Base-by-base conservation (phyloP, 2,888 invertebrate genomes). In the Drosophila crucigera region DNA sequence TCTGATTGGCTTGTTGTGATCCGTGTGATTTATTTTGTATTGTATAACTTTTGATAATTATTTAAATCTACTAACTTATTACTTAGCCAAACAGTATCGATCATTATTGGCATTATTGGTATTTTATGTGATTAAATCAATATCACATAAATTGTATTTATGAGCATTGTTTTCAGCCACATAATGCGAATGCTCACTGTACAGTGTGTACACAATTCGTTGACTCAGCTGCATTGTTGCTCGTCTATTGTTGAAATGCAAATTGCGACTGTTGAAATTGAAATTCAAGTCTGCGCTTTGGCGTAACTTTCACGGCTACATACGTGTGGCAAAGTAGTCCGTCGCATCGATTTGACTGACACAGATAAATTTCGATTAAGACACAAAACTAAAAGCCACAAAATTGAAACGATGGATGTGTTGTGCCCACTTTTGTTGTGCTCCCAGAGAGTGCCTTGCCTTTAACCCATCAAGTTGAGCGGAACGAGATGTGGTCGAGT, bases 221-320 rank as follows among this genome's bases (percentile, higher is more conserved):
- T 28, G 33, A 49, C 30, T 65, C 59, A 33, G 14, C 58, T 60
- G 65, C 55, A 59, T 63, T 62, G 69, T 66, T 73, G 55, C 60
- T 25, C 67, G 76, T 60, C 31, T 63, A 49, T 70, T 80, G 80
- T 70, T 37, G 60, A 76, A 76, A 80, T 76, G 79, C 73, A 80
- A 79, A 80, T 79, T 69, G 65, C 64, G 61, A 47, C 16, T 74
- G 70, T 67, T 65, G 55, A 73, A 73, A 80, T 80, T 79, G 71
- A 74, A 68, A 80, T 80, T 80, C 79, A 60, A 53, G 61, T 55
- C 78, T 28, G 37, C 53, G 50, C 30, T 35, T 39, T 2, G 59
- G 49, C 67, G 61, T 56, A 77, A 80, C 79, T 80, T 80, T 80
- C 79, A 71, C 78, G 73, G 68, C 72, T 41, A 33, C 22, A 14